Percentiles rank a stretch among this genome's conserved stretches.
Evolutionary conservation across 2,113 vertebrate species (phyloP).

Genomic region (Cochlearius cochlearius): DNA sequence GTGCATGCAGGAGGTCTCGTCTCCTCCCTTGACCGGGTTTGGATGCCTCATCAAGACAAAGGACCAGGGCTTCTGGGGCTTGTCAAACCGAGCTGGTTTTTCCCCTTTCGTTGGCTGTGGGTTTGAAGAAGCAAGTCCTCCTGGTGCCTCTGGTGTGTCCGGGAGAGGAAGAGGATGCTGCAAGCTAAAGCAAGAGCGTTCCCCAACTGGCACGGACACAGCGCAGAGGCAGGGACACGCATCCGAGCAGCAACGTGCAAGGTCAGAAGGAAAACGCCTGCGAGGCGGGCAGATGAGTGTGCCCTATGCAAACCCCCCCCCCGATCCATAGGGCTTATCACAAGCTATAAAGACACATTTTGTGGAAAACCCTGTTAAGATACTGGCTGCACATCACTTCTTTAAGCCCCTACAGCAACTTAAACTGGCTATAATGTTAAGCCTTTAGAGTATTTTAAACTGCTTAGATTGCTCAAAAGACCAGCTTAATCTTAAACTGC

Average conservation of each 20-base stretch:
- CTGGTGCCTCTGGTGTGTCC: neutral
- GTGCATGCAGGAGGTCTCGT: neutral
- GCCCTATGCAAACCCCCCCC: neutral
- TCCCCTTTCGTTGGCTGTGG: neutral
- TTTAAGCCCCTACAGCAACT: slow-evolving; percentile 49
- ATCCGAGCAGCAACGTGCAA: neutral
- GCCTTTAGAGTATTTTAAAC: slow-evolving; percentile 62
- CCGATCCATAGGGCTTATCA: neutral
- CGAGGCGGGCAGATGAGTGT: neutral
- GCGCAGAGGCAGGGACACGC: rapidly evolving
- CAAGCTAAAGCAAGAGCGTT: neutral
- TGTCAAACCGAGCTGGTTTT: neutral
- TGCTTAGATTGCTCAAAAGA: slow-evolving; percentile 57
- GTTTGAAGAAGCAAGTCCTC: neutral
- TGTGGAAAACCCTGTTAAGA: slow-evolving; percentile 14
- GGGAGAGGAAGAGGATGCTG: neutral
- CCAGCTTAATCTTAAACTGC: slow-evolving; percentile 54
- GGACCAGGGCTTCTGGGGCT: neutral
- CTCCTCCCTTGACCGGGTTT: neutral
- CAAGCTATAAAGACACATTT: slow-evolving; percentile 3
- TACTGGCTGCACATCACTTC: slow-evolving; percentile 20
- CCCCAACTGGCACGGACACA: neutral
- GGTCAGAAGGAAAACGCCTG: neutral
- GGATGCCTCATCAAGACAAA: neutral
- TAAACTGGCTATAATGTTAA: slow-evolving; percentile 58